Conservation (phyloP, 2,888 invertebrate species). For the Neoscelio sp. region DNA sequence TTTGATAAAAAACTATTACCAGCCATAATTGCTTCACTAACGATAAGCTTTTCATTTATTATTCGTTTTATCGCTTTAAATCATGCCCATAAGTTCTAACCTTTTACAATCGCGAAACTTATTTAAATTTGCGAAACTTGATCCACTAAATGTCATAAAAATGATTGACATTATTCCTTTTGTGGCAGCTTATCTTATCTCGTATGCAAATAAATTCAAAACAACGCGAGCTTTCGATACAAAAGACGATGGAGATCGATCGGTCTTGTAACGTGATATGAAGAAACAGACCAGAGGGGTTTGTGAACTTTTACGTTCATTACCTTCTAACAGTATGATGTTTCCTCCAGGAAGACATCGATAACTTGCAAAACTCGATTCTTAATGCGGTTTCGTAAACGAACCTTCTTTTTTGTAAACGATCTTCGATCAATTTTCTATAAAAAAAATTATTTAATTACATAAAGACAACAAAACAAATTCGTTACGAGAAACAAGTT, state of each 20-base stretch:
- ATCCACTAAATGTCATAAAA: conserved; percentile 32
- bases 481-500: too few species aligned
- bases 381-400: neutral
- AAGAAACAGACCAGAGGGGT: conserved; percentile 10
- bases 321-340: conserved; percentile 24
- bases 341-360: conserved; percentile 21
- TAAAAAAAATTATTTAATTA: too few species aligned
- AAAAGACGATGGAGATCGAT: conserved; percentile 56
- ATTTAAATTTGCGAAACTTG: conserved; percentile 12
- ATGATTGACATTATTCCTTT: conserved; percentile 31
- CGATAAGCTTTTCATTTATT: too few species aligned
- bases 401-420: neutral
- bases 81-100: neutral
- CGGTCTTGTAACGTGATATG: conserved; percentile 32
- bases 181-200: conserved; percentile 30
- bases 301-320: conserved; percentile 38
- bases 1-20: conserved; percentile 22
- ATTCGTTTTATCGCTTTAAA: too few species aligned
- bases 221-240: conserved; percentile 42
- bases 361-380: conserved; percentile 16
- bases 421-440: neutral
- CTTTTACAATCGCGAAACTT: neutral
- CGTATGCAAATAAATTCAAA: conserved; percentile 39
- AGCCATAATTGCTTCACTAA: too few species aligned
- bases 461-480: too few species aligned